Base-by-base conservation (phyloP, 2,888 invertebrate genomes). In the Drosophila incognita region DNA sequence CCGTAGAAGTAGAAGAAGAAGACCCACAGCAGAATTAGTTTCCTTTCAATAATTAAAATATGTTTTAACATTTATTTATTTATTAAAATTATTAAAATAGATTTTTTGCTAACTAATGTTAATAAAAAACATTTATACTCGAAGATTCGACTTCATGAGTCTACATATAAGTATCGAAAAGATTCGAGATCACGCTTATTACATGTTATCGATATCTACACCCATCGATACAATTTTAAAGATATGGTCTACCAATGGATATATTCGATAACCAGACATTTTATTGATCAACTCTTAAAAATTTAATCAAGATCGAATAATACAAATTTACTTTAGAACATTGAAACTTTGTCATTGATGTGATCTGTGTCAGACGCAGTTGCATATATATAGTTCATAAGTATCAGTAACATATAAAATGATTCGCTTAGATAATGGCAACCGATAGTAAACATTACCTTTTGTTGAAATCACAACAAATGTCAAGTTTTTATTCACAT, bases 401-500 rank as follows among this genome's bases (percentile, higher is more conserved):
- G 24, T 15, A 33, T 18, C 10, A 27, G 4, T 40, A 42, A 51
- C 33, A 40, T 36, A 13, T 52, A 46, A 69, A 40, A 46, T 33
- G 1, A 18, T 46, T 33, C 8, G 33, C 27, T 68, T 33, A 42
- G 21, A 38, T 42, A 24, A 10, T 38, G 1, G 29, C 11, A 18
- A 31, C 46, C 54, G 69, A 27, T 40, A 33, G 49, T 27, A 6
- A 36, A 11, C 4, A 35, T 15, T 6, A 21, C 3, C 18, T 18
- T 27, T 69, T 10, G n/a, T 36, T 21, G 2, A 2, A 1, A 13
- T 36, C 7, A 0, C n/a, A 48, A 5, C 5, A 38, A 49, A 33
- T 40, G 13, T 53, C 21, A 21, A 51, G 10, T 40, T 58, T 3
- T 27, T n/a, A 31, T 31, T 72, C 36, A 57, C 42, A 59, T 64